Percentiles rank a stretch among this genome's conserved stretches.
Conservation (phyloP, 2,797 vertebrate species). For the Simalia tracyae region DNA sequence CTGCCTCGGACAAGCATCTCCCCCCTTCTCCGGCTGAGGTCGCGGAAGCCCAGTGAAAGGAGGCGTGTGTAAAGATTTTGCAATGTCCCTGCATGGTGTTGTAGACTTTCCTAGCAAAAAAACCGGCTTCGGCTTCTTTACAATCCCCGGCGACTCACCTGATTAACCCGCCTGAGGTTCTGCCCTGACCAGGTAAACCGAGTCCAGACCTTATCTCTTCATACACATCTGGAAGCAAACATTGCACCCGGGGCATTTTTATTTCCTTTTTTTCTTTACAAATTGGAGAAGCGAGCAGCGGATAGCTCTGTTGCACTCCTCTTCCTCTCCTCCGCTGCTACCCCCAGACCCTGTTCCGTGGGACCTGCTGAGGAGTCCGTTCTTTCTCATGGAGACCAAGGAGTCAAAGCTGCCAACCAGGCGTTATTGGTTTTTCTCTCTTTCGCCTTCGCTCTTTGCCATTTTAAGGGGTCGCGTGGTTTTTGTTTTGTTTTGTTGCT, state of each 20-base stretch:
- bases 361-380: slow-evolving; percentile 66
- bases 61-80: slow-evolving; percentile 74
- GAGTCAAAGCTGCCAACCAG: slow-evolving; percentile 20
- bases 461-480: slow-evolving; percentile 27
- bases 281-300: slow-evolving; percentile 6
- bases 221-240: slow-evolving; percentile 59
- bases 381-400: slow-evolving; percentile 39
- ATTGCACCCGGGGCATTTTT: slow-evolving; percentile 58
- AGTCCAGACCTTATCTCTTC: slow-evolving; percentile 55
- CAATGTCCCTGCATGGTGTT: slow-evolving; percentile 72
- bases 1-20: slow-evolving; percentile 35
- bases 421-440: slow-evolving; percentile 14
- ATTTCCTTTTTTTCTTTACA: slow-evolving; percentile 15
- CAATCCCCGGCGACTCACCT: slow-evolving; percentile 75
- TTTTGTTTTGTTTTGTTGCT: slow-evolving; percentile 8
- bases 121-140: slow-evolving; percentile 76
- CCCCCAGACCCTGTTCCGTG: slow-evolving; percentile 49
- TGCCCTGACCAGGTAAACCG: slow-evolving; percentile 77
- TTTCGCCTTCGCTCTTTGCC: slow-evolving; percentile 2
- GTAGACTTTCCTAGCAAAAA: slow-evolving; percentile 74
- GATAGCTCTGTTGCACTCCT: neutral
- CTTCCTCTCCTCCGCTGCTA: slow-evolving; percentile 31
- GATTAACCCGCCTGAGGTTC: slow-evolving; percentile 72
- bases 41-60: slow-evolving; percentile 73
- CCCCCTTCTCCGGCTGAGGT: slow-evolving; percentile 72